Conservation (phyloP, 2,888 invertebrate genomes). For the Hypena proboscidalis region DNA sequence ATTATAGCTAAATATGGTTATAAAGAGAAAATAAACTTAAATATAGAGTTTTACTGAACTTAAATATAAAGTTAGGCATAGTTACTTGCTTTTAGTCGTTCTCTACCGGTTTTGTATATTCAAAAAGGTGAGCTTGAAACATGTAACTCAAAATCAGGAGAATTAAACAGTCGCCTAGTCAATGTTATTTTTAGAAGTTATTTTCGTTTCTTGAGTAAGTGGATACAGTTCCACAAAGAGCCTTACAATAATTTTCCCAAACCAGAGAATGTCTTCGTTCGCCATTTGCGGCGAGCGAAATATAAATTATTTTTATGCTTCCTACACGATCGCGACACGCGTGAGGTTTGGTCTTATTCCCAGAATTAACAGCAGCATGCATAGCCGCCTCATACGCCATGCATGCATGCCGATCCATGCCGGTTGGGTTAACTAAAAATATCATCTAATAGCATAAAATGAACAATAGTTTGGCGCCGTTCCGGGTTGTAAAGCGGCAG, state of each 20-base stretch:
- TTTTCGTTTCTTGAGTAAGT: not conserved
- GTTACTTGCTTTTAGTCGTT: too few relatives aligned
- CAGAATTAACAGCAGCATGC: slow-evolving; percentile 52
- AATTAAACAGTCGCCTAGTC: too few relatives aligned
- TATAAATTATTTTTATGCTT: slow-evolving; percentile 65
- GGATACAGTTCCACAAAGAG: not conserved
- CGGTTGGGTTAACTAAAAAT: slow-evolving; percentile 33
- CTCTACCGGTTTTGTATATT: too few relatives aligned
- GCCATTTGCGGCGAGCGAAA: slow-evolving; percentile 42
- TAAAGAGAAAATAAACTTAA: too few relatives aligned
- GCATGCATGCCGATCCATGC: slow-evolving; percentile 15
- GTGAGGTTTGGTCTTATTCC: slow-evolving; percentile 46
- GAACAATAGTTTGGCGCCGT: slow-evolving; percentile 21
- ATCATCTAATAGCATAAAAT: slow-evolving; percentile 33
- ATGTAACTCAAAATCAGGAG: too few relatives aligned
- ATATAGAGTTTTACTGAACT: too few relatives aligned
- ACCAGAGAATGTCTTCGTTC: slow-evolving; percentile 21
- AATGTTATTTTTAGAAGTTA: not conserved
- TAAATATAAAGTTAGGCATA: too few relatives aligned
- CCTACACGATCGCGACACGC: slow-evolving; percentile 44
- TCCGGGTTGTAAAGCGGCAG: slow-evolving; percentile 37
- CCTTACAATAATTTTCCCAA: slow-evolving; percentile 3
- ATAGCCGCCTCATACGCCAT: slow-evolving; percentile 29
- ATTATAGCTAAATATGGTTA: too few relatives aligned
- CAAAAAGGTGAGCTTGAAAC: too few relatives aligned